Conservation (phyloP, 2,113 vertebrate species). For the Jaculus jaculus region DNA sequence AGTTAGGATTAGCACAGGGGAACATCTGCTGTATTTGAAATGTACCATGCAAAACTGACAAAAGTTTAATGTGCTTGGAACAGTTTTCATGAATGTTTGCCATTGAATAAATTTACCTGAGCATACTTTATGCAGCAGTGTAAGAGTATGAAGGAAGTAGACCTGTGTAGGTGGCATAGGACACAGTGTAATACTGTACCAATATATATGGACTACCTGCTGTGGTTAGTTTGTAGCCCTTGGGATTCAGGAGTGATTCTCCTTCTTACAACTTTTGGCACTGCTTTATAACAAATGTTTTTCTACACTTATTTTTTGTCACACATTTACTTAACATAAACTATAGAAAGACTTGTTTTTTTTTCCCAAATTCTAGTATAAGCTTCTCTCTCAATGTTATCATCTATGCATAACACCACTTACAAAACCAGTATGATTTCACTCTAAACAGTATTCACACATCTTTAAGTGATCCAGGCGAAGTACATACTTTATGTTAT, state of each 20-base stretch:
- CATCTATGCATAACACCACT: neutral
- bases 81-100: constrained; percentile 23
- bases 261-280: neutral
- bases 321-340: neutral
- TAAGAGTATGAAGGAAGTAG: neutral
- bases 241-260: neutral
- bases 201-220: neutral
- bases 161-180: neutral
- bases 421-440: neutral
- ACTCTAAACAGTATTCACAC: neutral
- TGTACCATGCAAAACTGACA: neutral
- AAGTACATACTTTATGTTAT: neutral
- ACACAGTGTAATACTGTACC: neutral
- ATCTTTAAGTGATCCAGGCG: neutral
- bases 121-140: neutral
- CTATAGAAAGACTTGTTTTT: constrained; percentile 2
- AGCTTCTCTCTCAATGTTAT: neutral
- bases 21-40: constrained; percentile 62
- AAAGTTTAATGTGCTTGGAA: constrained; percentile 30
- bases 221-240: neutral
- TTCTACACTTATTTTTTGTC: neutral
- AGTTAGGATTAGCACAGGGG: constrained; percentile 51
- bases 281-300: neutral
- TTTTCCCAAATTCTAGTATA: neutral
- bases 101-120: neutral